Evolutionary conservation across 2,888 invertebrate species (phyloP).

Genomic region (Epinotia bilunana): DNA sequence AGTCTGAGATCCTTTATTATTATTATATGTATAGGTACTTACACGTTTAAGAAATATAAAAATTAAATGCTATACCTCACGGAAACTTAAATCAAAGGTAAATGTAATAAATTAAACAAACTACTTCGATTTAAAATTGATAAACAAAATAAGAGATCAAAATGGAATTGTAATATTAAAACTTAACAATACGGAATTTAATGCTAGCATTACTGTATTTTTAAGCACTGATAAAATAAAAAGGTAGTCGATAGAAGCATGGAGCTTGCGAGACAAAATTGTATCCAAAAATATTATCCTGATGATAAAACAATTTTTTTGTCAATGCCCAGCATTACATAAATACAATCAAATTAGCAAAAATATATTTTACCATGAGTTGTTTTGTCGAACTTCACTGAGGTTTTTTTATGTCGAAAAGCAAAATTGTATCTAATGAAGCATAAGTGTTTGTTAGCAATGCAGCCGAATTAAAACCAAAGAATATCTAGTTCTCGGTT

Average conservation of each 20-base stretch:
- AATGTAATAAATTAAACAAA: conserved; percentile 75
- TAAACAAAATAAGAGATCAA: conserved; percentile 81
- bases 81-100: conserved; percentile 52
- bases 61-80: conserved; percentile 60
- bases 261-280: conserved; percentile 42
- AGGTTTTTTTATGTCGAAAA: conserved; percentile 68
- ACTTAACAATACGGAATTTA: conserved; percentile 75
- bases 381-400: conserved; percentile 84
- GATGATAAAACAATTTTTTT: conserved; percentile 45
- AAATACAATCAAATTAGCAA: conserved; percentile 35
- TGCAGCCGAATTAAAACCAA: conserved; percentile 62
- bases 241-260: conserved; percentile 27
- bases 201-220: conserved; percentile 49
- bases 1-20: conserved; percentile 77
- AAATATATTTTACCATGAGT: conserved; percentile 52
- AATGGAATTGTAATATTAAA: conserved; percentile 73
- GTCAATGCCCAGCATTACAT: conserved; percentile 51
- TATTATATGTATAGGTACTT: conserved; percentile 56
- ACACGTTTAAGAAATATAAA: conserved; percentile 55
- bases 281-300: conserved; percentile 50
- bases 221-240: conserved; percentile 44
- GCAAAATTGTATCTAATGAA: conserved; percentile 64
- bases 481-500: conserved; percentile 52
- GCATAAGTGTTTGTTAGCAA: conserved; percentile 65
- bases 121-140: conserved; percentile 69